Conservation (phyloP, 2,113 vertebrate species). For the Myodes glareolus region DNA sequence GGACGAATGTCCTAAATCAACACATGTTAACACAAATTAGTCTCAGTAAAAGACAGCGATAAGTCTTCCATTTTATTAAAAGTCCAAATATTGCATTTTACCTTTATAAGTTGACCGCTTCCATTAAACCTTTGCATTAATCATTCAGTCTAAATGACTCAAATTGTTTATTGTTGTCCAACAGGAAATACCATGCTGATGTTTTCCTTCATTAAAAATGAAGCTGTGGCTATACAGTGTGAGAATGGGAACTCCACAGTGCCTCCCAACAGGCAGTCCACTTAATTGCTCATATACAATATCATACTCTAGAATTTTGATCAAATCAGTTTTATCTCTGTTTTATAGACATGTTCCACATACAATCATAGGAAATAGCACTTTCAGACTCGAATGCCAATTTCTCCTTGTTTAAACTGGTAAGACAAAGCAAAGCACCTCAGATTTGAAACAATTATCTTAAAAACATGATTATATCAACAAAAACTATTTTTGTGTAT, state of each 20-base stretch:
- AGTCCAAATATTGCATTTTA: slow-evolving; percentile 24
- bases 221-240: background rate
- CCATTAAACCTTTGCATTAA: background rate
- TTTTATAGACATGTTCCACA: background rate
- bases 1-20: background rate
- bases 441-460: background rate
- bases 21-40: background rate
- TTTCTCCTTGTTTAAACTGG: background rate
- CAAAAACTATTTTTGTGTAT: background rate
- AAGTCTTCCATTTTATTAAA: slow-evolving; percentile 4
- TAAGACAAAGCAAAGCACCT: background rate
- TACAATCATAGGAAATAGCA: background rate
- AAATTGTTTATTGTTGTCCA: background rate
- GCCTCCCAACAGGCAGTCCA: background rate
- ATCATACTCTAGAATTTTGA: background rate
- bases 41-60: background rate
- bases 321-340: background rate
- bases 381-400: background rate
- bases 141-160: background rate
- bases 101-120: background rate
- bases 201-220: slow-evolving; percentile 36
- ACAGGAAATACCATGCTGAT: slow-evolving; percentile 8
- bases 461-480: background rate
- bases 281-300: background rate
- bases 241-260: background rate